Evolutionary conservation across 1,140 invertebrate species (phyloP).

Genomic region (Lysiphlebus fabarum): DNA sequence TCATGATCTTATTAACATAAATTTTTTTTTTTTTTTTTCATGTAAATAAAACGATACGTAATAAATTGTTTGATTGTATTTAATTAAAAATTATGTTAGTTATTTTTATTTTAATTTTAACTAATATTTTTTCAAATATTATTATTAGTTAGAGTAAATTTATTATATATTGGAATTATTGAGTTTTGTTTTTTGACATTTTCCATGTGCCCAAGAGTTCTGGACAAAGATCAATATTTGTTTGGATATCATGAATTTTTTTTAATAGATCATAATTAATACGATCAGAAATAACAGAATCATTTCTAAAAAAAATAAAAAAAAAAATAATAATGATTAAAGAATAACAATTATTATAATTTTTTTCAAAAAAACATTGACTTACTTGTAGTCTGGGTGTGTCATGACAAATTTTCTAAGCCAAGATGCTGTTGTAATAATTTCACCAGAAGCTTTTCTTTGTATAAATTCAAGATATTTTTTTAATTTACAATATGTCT

Average conservation of each 20-base stretch:
- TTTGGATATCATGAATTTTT: slow-evolving; percentile 70
- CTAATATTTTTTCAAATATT: too few species aligned
- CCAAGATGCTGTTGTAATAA: slow-evolving; percentile 86
- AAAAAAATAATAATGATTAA: too few species aligned
- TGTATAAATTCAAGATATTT: slow-evolving; percentile 96
- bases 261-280: slow-evolving; percentile 93
- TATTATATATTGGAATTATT: too few species aligned
- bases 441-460: slow-evolving; percentile 79
- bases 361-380: slow-evolving; percentile 14
- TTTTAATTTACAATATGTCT: slow-evolving; percentile 93
- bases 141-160: too few species aligned
- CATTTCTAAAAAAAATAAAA: slow-evolving; percentile 66
- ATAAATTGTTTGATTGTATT: too few species aligned
- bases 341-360: background rate
- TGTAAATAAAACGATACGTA: too few species aligned
- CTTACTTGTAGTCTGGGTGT: slow-evolving; percentile 87
- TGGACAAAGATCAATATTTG: slow-evolving; percentile 70
- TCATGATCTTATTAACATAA: too few species aligned
- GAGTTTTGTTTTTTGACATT: slow-evolving; percentile 69
- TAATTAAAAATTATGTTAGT: too few species aligned
- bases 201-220: slow-evolving; percentile 70
- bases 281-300: slow-evolving; percentile 82
- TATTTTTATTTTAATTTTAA: too few species aligned
- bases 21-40: too few species aligned
- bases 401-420: slow-evolving; percentile 83